These are phyloP conservation scores for Enteromius afrohamiltoni DNA, from an alignment of 2,797 vertebrate species.

Conservation along the genomic window DNA sequence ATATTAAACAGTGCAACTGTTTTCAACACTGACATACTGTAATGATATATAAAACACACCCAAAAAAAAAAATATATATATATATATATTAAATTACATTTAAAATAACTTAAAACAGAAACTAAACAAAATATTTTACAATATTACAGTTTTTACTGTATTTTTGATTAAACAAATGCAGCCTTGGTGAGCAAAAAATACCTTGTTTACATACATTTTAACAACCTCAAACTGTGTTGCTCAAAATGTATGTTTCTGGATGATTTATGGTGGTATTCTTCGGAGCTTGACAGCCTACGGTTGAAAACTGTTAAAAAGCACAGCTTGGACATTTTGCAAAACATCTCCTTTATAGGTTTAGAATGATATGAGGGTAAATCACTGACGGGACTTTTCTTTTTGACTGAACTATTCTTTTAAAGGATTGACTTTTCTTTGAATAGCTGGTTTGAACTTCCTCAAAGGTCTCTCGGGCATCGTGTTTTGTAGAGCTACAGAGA, in stretches of 20 bases:
- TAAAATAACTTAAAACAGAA: neutral
- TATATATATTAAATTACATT: neutral
- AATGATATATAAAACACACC: too few relatives aligned
- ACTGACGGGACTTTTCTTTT: neutral
- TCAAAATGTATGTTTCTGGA: neutral
- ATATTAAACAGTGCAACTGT: neutral
- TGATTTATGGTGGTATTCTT: neutral
- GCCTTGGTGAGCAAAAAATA: neutral
- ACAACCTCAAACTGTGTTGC: neutral
- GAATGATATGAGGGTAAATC: neutral
- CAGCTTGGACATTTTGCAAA: neutral
- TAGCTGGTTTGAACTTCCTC: conserved; percentile 36
- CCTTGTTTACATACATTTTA: neutral
- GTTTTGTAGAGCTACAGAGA: conserved; percentile 37
- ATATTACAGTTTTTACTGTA: neutral
- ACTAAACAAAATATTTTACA: neutral
- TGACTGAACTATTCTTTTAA: conserved; percentile 16
- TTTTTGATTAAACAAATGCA: neutral
- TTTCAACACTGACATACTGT: neutral
- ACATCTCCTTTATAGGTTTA: neutral
- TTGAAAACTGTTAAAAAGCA: neutral
- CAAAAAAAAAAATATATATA: too few relatives aligned
- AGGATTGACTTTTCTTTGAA: conserved; percentile 27
- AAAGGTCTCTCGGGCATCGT: conserved; percentile 33
- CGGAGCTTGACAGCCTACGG: neutral